These are phyloP conservation scores for Toxotes chatareus DNA, from an alignment of 2,113 vertebrate genomes.

Conservation along the genomic window DNA sequence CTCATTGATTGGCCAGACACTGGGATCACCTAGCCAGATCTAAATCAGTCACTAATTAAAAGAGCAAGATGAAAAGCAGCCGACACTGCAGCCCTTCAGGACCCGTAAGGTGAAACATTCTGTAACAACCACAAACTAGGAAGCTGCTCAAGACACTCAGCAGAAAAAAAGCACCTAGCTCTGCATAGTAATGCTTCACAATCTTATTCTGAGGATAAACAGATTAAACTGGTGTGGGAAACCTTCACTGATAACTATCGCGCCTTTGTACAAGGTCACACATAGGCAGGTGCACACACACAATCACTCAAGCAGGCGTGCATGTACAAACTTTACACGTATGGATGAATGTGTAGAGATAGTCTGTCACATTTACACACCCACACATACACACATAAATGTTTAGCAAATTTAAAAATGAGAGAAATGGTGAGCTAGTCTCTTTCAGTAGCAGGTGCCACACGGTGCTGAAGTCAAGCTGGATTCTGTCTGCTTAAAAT, in stretches of 20 bases:
- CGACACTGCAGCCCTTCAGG: constrained; percentile 71
- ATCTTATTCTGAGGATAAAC: constrained; percentile 72
- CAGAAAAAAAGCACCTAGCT: constrained; percentile 38
- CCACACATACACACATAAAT: neutral
- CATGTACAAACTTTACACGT: neutral
- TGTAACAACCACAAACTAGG: constrained; percentile 62
- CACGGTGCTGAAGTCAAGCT: constrained; percentile 33
- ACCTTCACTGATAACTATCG: constrained; percentile 57
- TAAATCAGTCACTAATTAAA: constrained; percentile 84
- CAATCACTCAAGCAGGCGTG: neutral
- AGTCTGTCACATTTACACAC: constrained; percentile 15
- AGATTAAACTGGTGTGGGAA: constrained; percentile 69
- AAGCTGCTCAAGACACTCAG: constrained; percentile 44
- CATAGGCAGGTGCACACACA: constrained; percentile 28
- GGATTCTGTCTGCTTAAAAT: constrained; percentile 34
- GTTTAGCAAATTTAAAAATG: neutral
- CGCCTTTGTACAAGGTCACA: constrained; percentile 61
- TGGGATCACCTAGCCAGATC: constrained; percentile 78
- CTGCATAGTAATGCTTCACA: constrained; percentile 64
- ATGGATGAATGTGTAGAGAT: constrained; percentile 7
- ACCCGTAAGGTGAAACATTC: constrained; percentile 74
- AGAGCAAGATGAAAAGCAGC: constrained; percentile 78
- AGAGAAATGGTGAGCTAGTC: neutral
- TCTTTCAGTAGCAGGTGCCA: constrained; percentile 24
- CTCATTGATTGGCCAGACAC: constrained; percentile 80